Base-by-base conservation (phyloP, 2,888 invertebrate species). In the Heliconius hortense region DNA sequence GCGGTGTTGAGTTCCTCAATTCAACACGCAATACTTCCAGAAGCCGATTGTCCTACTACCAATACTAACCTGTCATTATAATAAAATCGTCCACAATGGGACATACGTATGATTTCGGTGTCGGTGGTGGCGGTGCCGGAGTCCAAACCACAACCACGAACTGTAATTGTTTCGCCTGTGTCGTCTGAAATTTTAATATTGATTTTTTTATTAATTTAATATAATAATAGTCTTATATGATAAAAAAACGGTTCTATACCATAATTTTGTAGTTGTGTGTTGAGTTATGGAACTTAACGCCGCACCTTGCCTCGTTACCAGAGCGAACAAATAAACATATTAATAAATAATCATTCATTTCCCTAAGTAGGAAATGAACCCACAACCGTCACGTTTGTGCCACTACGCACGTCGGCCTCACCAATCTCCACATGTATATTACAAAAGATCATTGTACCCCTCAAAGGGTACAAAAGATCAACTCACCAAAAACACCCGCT, bases 11-110 rank as follows among this genome's bases (percentile, higher is more conserved):
- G n/a, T n/a, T n/a, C n/a, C n/a, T n/a, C n/a, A n/a, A n/a, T n/a
- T n/a, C n/a, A n/a, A n/a, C n/a, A n/a, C n/a, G n/a, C n/a, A n/a
- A n/a, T n/a, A n/a, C n/a, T n/a, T n/a, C n/a, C n/a, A n/a, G n/a
- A n/a, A n/a, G n/a, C n/a, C n/a, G n/a, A n/a, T n/a, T n/a, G n/a
- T n/a, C n/a, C n/a, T n/a, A n/a, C n/a, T n/a, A n/a, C 15, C 26
- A 48, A 28, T 13, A 72, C 89, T 89, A 87, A 98, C 97, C 96
- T 96, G 82, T 96, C 96, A 83, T 98, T 96, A 86, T 97, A 98
- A 88, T 97, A 97, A 92, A 99, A 98, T 81, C 97, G 96, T 48
- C 99, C 99, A 88, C 99, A 99, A 89, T 99, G 99, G n/a, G 98
- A 98, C 97, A 98, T 98, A 81, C 99, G 95, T 72, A 99, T 97